These are phyloP conservation scores for Lethrus apterus DNA, from an alignment of 1,140 invertebrate species.

Conservation along the genomic window DNA sequence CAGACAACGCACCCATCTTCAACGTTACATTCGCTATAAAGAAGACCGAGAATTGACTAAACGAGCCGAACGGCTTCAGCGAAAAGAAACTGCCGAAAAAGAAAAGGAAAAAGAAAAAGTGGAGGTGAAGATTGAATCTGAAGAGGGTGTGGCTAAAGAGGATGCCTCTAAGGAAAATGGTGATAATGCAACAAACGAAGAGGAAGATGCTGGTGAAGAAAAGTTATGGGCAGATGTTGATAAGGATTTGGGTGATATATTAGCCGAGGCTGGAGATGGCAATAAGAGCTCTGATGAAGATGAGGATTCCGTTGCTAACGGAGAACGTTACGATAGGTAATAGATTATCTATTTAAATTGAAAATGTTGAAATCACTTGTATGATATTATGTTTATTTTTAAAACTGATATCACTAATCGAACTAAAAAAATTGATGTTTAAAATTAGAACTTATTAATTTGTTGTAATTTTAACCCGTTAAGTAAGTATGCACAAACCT, in stretches of 20 bases:
- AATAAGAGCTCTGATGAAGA: constrained; percentile 65
- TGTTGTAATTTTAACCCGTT: no score
- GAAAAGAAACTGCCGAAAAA: constrained; percentile 42
- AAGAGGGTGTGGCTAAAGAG: constrained; percentile 5
- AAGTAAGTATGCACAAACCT: not conserved
- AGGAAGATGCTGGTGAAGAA: constrained; percentile 51
- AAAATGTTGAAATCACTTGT: not conserved
- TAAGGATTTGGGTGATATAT: constrained; percentile 62
- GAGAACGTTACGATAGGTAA: constrained; percentile 39
- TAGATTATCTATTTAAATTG: not conserved
- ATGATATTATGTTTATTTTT: no score
- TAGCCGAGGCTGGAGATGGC: constrained; percentile 54
- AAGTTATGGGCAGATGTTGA: constrained; percentile 68
- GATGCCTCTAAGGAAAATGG: constrained; percentile 19
- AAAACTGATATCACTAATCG: no score
- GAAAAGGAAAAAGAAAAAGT: constrained; percentile 26
- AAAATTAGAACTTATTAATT: no score
- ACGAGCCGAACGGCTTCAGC: constrained; percentile 59
- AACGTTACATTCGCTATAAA: constrained; percentile 63
- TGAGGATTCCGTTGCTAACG: constrained; percentile 51
- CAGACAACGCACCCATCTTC: constrained; percentile 58
- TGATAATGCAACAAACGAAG: constrained; percentile 24
- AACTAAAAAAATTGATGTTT: no score
- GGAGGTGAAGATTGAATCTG: constrained; percentile 5
- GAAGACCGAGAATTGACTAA: constrained; percentile 61